Conservation (phyloP, 2,797 vertebrate genomes). For the Spheniscus humboldti region DNA sequence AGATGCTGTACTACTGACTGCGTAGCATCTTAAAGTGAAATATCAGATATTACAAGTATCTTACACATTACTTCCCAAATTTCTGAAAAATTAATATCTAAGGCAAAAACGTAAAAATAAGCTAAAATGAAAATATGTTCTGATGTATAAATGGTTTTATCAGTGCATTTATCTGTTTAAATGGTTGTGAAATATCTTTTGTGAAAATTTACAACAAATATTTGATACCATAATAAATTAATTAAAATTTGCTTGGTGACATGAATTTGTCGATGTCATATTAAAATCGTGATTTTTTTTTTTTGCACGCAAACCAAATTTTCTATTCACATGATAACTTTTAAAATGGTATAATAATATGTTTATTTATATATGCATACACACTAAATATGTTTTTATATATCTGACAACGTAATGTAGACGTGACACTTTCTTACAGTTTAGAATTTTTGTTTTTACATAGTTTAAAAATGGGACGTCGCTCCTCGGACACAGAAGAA, state of each 20-base stretch:
- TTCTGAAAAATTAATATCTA: background rate
- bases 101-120: background rate
- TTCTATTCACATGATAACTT: background rate
- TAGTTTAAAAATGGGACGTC: constrained; percentile 82
- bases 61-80: background rate
- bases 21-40: background rate
- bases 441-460: background rate
- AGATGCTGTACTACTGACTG: background rate
- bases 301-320: background rate
- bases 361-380: background rate
- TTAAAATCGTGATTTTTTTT: background rate
- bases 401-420: rapidly evolving
- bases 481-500: constrained; percentile 91
- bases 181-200: background rate
- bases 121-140: background rate
- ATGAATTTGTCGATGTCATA: background rate
- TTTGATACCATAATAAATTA: background rate
- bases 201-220: background rate
- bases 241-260: background rate
- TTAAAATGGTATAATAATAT: background rate
- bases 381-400: background rate
- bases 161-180: background rate
- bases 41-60: no score
- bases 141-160: background rate
- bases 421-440: background rate